These are phyloP conservation scores for Alligator sinensis DNA, from an alignment of 2,113 vertebrate species.

Conservation along the genomic window DNA sequence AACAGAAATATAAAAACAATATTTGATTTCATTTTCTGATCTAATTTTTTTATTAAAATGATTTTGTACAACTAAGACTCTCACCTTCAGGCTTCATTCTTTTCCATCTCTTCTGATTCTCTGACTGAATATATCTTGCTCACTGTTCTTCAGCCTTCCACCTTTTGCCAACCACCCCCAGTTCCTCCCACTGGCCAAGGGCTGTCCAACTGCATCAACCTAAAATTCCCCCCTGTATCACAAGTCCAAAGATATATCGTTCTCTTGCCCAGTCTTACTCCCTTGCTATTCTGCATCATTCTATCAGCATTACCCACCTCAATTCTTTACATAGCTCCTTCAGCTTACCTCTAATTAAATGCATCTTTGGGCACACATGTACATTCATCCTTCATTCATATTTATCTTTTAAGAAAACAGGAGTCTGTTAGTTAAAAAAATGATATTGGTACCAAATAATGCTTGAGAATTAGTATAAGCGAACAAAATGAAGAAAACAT, in stretches of 20 bases:
- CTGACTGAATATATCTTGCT: neutral
- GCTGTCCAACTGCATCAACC: neutral
- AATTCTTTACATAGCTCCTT: neutral
- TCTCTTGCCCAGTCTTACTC: neutral
- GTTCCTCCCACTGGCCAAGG: neutral
- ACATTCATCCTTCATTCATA: neutral
- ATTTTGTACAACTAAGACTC: neutral
- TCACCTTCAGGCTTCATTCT: neutral
- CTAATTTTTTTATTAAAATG: neutral
- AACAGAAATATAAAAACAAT: neutral
- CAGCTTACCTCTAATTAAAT: neutral
- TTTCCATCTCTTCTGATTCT: neutral
- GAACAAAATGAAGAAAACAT: slow-evolving; percentile 30
- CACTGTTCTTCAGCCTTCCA: neutral
- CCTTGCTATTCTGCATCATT: neutral
- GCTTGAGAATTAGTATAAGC: neutral
- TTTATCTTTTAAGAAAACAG: slow-evolving; percentile 37
- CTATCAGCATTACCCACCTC: neutral
- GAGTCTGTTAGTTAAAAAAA: slow-evolving; percentile 31
- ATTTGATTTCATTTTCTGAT: neutral
- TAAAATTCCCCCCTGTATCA: accelerated
- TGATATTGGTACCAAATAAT: neutral
- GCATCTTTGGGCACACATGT: neutral
- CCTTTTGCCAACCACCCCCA: neutral
- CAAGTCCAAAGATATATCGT: accelerated